A percentile compares a stretch with the other conserved stretches of the same genome.
phyloP scores from a whole-genome alignment of 2,113 vertebrate genomes.

The Heterocephalus glaber region DNA sequence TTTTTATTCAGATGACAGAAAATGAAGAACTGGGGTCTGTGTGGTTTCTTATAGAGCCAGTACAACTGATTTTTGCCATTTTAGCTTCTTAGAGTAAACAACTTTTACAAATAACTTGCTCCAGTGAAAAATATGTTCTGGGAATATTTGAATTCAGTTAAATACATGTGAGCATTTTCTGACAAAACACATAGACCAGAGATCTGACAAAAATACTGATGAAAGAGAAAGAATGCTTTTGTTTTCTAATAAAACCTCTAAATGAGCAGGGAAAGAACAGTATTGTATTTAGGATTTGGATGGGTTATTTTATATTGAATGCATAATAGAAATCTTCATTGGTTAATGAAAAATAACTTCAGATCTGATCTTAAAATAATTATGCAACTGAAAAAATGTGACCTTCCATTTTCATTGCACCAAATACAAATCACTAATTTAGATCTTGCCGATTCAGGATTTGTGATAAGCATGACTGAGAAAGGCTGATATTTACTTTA shows the following conservation, averaged over 20 bases:
- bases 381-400: not conserved
- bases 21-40: not conserved
- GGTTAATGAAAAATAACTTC: slow-evolving; percentile 13
- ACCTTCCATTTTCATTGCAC: not conserved
- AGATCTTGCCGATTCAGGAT: not conserved
- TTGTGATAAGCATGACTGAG: not conserved
- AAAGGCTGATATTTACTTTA: not conserved
- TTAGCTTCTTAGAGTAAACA: slow-evolving; percentile 9
- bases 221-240: not conserved
- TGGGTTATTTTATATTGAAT: not conserved
- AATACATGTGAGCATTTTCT: not conserved
- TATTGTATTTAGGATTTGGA: not conserved
- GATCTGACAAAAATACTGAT: not conserved
- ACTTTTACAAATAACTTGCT: not conserved
- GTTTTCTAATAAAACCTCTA: not conserved
- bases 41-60: not conserved
- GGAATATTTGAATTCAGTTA: slow-evolving; percentile 23
- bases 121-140: not conserved
- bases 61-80: slow-evolving; percentile 20
- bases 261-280: not conserved
- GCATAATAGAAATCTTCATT: not conserved
- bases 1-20: not conserved
- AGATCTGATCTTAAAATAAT: not conserved
- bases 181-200: not conserved
- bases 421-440: not conserved